Evolutionary conservation across 1,140 invertebrate genomes (phyloP), one percentile per base, ranked within the genome.

Genomic region (Orussus abietinus): DNA sequence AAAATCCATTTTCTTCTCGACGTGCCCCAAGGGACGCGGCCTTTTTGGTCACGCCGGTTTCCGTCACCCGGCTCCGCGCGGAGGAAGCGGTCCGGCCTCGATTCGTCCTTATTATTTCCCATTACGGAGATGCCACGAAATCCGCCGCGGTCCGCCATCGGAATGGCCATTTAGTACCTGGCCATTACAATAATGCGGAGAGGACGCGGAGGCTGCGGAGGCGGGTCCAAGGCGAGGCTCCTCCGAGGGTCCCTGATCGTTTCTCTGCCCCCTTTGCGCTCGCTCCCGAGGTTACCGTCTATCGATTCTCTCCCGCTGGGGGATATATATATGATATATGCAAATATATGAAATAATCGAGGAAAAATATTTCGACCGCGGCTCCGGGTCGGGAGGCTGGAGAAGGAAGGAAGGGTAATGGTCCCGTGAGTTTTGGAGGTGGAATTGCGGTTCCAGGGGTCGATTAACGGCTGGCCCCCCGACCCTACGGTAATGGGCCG

Each of bases 141-240:
- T 66, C 71, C n/a, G n/a, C n/a, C n/a, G n/a, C n/a, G n/a, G n/a
- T n/a, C n/a, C n/a, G n/a, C n/a, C n/a, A n/a, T n/a, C n/a, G n/a
- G n/a, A n/a, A n/a, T n/a, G n/a, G 71, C 59, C 70, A 73, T 73
- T 72, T 72, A 72, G 69, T 68, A 72, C 70, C 67, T 71, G 68
- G 65, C 66, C 62, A 72, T 74, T 72, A 74, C 71, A 69, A 74
- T 72, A 74, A 72, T 74, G 70, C 70, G 70, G 1, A 29, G 12
- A 28, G 17, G 14, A 12, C 17, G 26, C 13, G 21, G 14, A 11
- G 29, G 15, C 14, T n/a, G 15, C 4, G 17, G 28, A 14, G 5
- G 5, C n/a, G n/a, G n/a, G n/a, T n/a, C n/a, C n/a, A n/a, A 42
- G 31, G 19, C 12, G 25, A 17, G 6, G 3, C 14, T 13, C 20